These are phyloP conservation scores for Syngnathus typhle DNA, from an alignment of 2,113 vertebrate genomes.

Conservation along the genomic window DNA sequence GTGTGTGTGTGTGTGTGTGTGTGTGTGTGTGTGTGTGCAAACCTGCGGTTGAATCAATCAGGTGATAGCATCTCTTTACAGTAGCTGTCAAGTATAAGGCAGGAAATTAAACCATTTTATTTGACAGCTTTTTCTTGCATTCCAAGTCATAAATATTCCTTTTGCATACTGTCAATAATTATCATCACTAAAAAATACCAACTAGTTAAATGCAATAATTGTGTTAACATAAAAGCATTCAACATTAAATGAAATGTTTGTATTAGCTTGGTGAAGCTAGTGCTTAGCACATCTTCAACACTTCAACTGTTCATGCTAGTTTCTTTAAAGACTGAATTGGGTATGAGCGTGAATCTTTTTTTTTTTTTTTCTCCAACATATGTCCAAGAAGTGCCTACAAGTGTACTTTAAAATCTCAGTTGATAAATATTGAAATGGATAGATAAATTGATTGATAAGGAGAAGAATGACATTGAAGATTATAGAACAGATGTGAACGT, in stretches of 20 bases:
- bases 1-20: background rate
- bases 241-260: background rate
- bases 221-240: background rate
- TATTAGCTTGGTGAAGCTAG: background rate
- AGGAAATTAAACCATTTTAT: conserved; percentile 12
- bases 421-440: background rate
- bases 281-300: no score
- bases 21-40: background rate
- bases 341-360: no score
- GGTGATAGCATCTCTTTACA: conserved; percentile 9
- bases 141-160: background rate
- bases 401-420: background rate
- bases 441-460: conserved; percentile 44
- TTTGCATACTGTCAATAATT: background rate
- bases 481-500: conserved; percentile 14
- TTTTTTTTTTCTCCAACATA: background rate
- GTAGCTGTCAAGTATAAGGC: background rate
- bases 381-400: background rate
- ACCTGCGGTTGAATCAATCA: conserved; percentile 10
- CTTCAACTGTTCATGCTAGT: no score
- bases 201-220: background rate
- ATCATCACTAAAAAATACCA: background rate
- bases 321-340: no score
- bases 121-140: background rate
- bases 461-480: conserved; percentile 15